phyloP scores from a whole-genome alignment of 92 coral and sea anemone species.

The Anthopleura xanthogrammica region DNA sequence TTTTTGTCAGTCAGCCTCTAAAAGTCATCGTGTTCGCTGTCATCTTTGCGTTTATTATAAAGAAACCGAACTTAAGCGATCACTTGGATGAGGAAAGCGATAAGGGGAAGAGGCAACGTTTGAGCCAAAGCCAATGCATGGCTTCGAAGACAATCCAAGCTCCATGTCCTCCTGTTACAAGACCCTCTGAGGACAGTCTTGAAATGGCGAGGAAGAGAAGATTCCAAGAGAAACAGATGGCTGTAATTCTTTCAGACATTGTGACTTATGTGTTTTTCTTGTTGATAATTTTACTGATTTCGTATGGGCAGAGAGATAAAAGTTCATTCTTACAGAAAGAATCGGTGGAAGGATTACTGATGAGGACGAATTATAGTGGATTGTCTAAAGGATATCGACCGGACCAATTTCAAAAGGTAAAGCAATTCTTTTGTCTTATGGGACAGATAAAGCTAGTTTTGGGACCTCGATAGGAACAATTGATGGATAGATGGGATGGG shows the following conservation, averaged over 20 bases:
- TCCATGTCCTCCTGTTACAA: conserved; percentile 49
- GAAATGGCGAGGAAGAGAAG: conserved; percentile 69
- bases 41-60: conserved; percentile 70
- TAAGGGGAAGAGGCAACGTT: conserved; percentile 19
- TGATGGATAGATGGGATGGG: no score
- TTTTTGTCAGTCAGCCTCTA: conserved; percentile 85
- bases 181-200: conserved; percentile 63
- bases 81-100: conserved; percentile 20
- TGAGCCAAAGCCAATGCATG: not conserved
- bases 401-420: conserved; percentile 63
- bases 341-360: conserved; percentile 50
- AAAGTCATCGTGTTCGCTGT: conserved; percentile 78
- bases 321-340: conserved; percentile 64
- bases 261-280: conserved; percentile 60
- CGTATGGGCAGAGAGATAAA: conserved; percentile 80
- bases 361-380: conserved; percentile 32
- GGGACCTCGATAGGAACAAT: no score
- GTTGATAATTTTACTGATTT: conserved; percentile 69
- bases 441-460: not conserved
- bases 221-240: conserved; percentile 76
- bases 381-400: conserved; percentile 17
- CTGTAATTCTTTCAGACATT: conserved; percentile 63
- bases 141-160: conserved; percentile 22
- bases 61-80: conserved; percentile 53
- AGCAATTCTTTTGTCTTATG: not conserved